Conservation (phyloP, 2,113 vertebrate genomes). For the Hystrix brachyura region DNA sequence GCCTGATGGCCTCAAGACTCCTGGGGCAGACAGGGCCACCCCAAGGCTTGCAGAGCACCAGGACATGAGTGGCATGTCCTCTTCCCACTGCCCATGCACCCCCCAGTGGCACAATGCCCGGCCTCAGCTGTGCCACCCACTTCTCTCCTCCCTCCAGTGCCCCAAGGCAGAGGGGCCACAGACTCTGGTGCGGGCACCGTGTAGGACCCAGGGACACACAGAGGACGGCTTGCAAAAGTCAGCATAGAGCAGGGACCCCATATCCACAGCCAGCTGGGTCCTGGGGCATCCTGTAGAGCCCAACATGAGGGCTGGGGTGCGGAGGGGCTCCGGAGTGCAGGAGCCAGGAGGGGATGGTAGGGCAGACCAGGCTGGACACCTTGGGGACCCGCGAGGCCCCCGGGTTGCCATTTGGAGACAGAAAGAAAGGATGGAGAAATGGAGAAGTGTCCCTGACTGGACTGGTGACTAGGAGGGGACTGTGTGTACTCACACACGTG, state of each 20-base stretch:
- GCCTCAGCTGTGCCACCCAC: not conserved
- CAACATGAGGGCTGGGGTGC: not conserved
- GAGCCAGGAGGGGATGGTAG: not conserved
- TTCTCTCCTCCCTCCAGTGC: not conserved
- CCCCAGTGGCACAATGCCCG: not conserved
- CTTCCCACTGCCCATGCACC: slow-evolving; percentile 13
- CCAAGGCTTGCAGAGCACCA: not conserved
- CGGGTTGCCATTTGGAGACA: not conserved
- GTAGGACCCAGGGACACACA: not conserved
- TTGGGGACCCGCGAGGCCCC: not conserved
- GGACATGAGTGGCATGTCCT: not conserved
- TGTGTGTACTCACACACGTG: too few species aligned
- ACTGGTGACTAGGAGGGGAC: not conserved
- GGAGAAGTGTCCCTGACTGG: not conserved
- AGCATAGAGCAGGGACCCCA: not conserved
- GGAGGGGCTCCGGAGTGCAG: too few species aligned
- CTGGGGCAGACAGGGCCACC: accelerated
- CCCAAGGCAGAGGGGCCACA: not conserved
- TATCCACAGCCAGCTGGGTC: not conserved
- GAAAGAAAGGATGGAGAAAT: not conserved
- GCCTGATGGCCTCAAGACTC: not conserved
- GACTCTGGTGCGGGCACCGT: not conserved
- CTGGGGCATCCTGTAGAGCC: not conserved
- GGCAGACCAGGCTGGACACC: not conserved
- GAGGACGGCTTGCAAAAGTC: not conserved